Percentiles rank a stretch among this genome's conserved stretches.
These are phyloP conservation scores for Cloeon dipterum DNA, from an alignment of 2,888 invertebrate species.

Conservation along the genomic window DNA sequence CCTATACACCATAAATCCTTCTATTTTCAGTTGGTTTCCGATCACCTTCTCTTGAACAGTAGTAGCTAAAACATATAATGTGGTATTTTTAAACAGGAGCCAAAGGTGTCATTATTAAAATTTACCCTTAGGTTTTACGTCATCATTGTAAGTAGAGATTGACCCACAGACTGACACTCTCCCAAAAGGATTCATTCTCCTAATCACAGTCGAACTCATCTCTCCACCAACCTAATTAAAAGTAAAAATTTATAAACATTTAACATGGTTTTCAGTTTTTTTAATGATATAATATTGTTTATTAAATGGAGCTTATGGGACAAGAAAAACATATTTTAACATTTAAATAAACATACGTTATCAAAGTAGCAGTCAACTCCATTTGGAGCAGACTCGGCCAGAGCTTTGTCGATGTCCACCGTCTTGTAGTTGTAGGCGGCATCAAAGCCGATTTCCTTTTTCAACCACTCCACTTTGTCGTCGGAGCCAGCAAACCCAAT, in stretches of 20 bases:
- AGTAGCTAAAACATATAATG: too few relatives aligned
- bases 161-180: conserved; percentile 39
- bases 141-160: conserved; percentile 32
- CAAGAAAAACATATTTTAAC: too few relatives aligned
- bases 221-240: conserved; percentile 39
- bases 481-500: conserved; percentile 51
- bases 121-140: background rate
- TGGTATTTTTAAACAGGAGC: too few relatives aligned
- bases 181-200: conserved; percentile 35
- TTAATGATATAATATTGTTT: too few relatives aligned
- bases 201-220: conserved; percentile 29
- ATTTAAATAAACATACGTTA: conserved; percentile 30
- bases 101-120: too few relatives aligned
- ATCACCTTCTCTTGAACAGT: conserved; percentile 30
- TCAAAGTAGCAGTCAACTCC: conserved; percentile 57
- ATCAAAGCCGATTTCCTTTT: conserved; percentile 40
- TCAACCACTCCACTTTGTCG: conserved; percentile 43
- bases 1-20: conserved; percentile 31
- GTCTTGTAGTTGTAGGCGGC: conserved; percentile 48
- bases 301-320: too few relatives aligned
- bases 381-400: conserved; percentile 37
- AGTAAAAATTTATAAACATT: too few relatives aligned
- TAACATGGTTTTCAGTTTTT: too few relatives aligned
- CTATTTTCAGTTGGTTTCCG: conserved; percentile 30
- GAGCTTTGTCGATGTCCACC: conserved; percentile 23